These are phyloP conservation scores for Falco naumanni DNA, from an alignment of 2,797 vertebrate species.

Conservation along the genomic window DNA sequence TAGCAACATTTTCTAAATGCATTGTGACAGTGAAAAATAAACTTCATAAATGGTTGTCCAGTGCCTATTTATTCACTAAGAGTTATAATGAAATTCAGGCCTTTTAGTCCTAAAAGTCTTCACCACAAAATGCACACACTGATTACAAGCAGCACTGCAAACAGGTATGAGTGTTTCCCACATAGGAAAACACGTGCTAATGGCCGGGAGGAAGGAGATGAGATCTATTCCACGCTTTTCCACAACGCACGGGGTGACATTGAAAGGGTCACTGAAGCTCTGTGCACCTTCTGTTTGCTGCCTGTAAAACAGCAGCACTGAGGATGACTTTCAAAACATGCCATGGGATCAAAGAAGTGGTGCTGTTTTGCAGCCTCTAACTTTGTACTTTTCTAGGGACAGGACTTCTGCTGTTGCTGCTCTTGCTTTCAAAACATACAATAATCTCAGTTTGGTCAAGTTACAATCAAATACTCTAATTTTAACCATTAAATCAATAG, in stretches of 20 bases:
- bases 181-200: accelerated
- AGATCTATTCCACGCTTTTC: neutral
- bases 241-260: accelerated
- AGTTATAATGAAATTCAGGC: neutral
- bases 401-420: neutral
- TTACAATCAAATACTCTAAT: slow-evolving; percentile 61
- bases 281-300: neutral
- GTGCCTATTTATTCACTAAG: neutral
- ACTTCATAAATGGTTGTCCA: neutral
- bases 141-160: neutral
- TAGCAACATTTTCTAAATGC: neutral
- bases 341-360: accelerated
- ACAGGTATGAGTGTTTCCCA: accelerated
- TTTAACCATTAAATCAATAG: slow-evolving; percentile 61
- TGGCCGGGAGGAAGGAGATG: neutral
- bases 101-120: neutral
- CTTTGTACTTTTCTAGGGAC: neutral
- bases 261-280: neutral
- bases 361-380: neutral
- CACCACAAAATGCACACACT: neutral
- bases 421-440: slow-evolving; percentile 28
- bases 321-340: neutral
- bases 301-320: neutral
- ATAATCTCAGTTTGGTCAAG: slow-evolving; percentile 44
- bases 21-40: neutral